Conservation (phyloP, 2,888 invertebrate genomes). For the Nowickia ferox region DNA sequence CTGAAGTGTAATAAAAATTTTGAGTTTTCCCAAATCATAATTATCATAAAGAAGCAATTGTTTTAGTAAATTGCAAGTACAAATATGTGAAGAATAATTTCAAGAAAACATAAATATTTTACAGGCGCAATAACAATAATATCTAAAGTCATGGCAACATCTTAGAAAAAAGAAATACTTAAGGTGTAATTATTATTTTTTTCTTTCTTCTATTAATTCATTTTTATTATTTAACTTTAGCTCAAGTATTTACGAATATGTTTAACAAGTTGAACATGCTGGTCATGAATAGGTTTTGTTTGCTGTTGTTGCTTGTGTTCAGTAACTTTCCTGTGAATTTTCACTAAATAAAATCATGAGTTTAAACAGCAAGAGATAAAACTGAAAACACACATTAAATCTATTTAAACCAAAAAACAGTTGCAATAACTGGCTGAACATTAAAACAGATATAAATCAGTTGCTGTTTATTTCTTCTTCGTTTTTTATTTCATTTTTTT, state of each 20-base stretch:
- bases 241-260: conserved; percentile 43
- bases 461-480: conserved; percentile 32
- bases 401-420: conserved; percentile 41
- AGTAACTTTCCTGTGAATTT: conserved; percentile 63
- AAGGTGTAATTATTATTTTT: conserved; percentile 51
- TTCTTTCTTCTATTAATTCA: neutral
- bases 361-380: conserved; percentile 45
- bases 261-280: conserved; percentile 48
- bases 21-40: neutral
- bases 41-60: neutral
- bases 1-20: neutral
- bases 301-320: neutral
- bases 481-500: neutral
- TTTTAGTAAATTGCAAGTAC: neutral
- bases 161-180: conserved; percentile 7
- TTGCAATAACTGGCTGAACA: conserved; percentile 60
- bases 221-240: conserved; percentile 18
- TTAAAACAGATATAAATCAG: conserved; percentile 62
- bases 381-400: conserved; percentile 38
- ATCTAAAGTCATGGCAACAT: neutral
- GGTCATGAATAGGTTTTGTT: conserved; percentile 42
- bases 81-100: conserved; percentile 13
- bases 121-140: neutral
- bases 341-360: conserved; percentile 51
- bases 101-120: conserved; percentile 4